phyloP scores from a whole-genome alignment of 2,113 vertebrate genomes.

The Hepsetus odoe region DNA sequence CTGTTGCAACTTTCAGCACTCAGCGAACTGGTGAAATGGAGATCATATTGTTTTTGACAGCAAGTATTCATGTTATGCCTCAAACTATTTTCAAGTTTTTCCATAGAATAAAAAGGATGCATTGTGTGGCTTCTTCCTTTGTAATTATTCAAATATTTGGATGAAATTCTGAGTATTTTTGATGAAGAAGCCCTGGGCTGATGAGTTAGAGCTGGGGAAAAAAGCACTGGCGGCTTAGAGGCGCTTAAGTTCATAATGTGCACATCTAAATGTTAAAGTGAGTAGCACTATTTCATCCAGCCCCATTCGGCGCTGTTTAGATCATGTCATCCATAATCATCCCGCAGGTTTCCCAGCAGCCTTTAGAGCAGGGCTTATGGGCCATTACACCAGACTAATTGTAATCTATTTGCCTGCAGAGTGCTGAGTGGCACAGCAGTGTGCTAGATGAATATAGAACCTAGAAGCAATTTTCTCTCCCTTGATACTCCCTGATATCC shows the following conservation, averaged over 20 bases:
- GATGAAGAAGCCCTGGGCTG: neutral
- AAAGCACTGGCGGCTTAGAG: conserved; percentile 17
- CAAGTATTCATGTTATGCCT: neutral
- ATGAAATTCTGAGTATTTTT: neutral
- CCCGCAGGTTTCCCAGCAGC: conserved; percentile 51
- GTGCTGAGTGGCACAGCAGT: conserved; percentile 55
- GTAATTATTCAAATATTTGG: conserved; percentile 24
- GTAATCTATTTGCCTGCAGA: conserved; percentile 57
- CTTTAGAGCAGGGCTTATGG: conserved; percentile 61
- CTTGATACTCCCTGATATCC: conserved; percentile 53
- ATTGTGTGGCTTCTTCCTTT: neutral
- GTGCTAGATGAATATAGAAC: conserved; percentile 47
- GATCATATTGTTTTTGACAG: neutral
- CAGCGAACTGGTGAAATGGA: conserved; percentile 3
- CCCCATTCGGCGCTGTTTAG: conserved; percentile 45
- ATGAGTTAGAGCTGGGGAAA: conserved; percentile 16
- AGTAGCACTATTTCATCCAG: conserved; percentile 31
- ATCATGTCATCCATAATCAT: conserved; percentile 47
- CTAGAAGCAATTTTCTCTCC: conserved; percentile 56
- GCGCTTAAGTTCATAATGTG: conserved; percentile 32
- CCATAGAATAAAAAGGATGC: neutral
- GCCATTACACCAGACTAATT: conserved; percentile 62
- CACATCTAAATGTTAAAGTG: conserved; percentile 26
- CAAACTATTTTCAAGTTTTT: neutral
- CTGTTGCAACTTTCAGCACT: neutral